Base-by-base conservation (phyloP, 2,888 invertebrate species). In the Craniophora ligustri region DNA sequence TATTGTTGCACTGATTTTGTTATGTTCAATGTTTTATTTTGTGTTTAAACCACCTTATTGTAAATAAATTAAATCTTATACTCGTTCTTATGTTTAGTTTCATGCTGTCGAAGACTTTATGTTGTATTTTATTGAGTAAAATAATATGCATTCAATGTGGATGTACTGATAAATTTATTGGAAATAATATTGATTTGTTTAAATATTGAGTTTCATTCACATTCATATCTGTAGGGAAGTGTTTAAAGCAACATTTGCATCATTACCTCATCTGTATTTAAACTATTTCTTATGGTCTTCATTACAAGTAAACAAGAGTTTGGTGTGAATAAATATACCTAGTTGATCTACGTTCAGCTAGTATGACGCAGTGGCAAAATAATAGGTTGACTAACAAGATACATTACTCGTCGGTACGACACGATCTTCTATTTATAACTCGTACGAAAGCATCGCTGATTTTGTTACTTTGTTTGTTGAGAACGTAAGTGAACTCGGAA, bases 121-220 rank as follows among this genome's bases (percentile, higher is more conserved):
- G 88, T 91, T 92, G 82, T 89, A 89, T 89, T 88, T 84, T 85
- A 85, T 87, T 78, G 72, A 74, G 66, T 66, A 88, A 86, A 88
- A 78, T 78, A 85, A 85, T 86, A 83, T 82, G 81, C 91, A 89
- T 92, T 92, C 91, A 85, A 87, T 87, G 90, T 91, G 92, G 91
- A 91, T 92, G 92, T 91, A 91, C 91, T 89, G 92, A 92, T 91
- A 92, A 90, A 82, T 91, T 91, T 91, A 92, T 90, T 91, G 91
- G 87, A 92, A 92, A 92, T 93, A 93, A 92, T 93, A 93, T 92
- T 91, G 93, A 93, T 91, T 92, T 93, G 93, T 93, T 93, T 92
- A 92, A 89, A 88, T 59, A 73, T 69, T 76, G 59, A 69, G 75
- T 83, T 62, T 60, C 42, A 32, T 62, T 56, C 41, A 13, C 42